Conservation (phyloP, 2,888 invertebrate genomes). For the Athalia circularis region DNA sequence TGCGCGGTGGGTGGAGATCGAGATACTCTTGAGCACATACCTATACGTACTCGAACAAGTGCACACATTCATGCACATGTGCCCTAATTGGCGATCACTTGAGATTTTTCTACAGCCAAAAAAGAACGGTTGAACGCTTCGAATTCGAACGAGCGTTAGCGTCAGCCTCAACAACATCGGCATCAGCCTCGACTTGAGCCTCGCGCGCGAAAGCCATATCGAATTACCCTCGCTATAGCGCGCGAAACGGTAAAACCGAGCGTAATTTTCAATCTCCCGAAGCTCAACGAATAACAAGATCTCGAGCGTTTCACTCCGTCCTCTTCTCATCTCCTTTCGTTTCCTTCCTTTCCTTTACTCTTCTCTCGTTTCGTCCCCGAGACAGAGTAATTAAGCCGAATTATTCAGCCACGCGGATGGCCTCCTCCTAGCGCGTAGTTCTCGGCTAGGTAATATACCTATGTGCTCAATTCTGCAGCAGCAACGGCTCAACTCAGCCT, state of each 20-base stretch:
- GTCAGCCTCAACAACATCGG: no score
- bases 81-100: constrained; percentile 37
- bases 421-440: neutral
- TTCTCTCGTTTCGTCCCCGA: constrained; percentile 14
- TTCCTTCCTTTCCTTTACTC: neutral
- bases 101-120: constrained; percentile 29
- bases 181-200: no score
- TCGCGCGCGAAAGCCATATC: neutral
- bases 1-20: no score
- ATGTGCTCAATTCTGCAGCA: neutral
- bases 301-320: neutral
- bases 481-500: constrained; percentile 17
- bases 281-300: constrained; percentile 44
- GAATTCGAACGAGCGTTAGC: constrained; percentile 41
- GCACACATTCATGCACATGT: neutral
- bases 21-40: neutral
- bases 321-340: no score
- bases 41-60: neutral
- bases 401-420: constrained; percentile 61
- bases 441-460: no score
- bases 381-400: constrained; percentile 66
- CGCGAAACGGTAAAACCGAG: constrained; percentile 33
- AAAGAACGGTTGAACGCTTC: neutral
- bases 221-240: constrained; percentile 13
- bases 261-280: constrained; percentile 40